A percentile compares a stretch with the other conserved stretches of the same genome.
phyloP scores from a whole-genome alignment of 2,113 vertebrate species.

The Sapajus apella region DNA sequence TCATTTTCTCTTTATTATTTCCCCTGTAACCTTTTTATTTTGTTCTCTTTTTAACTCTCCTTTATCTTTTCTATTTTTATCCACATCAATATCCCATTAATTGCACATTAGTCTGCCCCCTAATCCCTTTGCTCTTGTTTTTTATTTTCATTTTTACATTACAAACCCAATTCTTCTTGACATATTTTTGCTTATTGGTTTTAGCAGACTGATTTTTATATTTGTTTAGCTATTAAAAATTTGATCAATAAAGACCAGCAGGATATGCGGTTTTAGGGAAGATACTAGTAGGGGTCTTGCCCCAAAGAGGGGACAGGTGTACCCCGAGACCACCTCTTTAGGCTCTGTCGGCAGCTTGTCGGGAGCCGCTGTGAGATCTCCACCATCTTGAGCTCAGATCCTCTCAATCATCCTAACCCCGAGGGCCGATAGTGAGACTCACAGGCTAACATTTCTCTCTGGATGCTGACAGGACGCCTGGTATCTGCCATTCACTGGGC shows the following conservation, averaged over 20 bases:
- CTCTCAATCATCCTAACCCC: neutral
- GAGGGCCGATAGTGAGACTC: neutral
- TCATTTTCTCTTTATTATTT: slow-evolving; percentile 50
- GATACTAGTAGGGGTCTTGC: neutral
- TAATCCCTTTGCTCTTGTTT: neutral
- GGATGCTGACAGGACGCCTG: neutral
- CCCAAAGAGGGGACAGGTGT: neutral
- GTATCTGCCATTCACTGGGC: neutral
- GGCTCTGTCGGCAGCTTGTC: neutral
- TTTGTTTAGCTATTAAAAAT: slow-evolving; percentile 8
- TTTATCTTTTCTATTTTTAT: slow-evolving; percentile 53
- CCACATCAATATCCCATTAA: neutral
- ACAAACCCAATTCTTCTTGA: neutral
- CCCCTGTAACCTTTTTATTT: slow-evolving; percentile 50
- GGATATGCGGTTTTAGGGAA: neutral
- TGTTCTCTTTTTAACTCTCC: neutral
- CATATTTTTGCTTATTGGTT: neutral
- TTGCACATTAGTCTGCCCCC: slow-evolving; percentile 1
- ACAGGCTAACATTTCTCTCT: neutral
- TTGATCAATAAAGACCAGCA: neutral
- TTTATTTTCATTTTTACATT: slow-evolving; percentile 48
- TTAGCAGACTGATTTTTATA: neutral
- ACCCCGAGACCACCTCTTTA: neutral
- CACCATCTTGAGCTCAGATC: fast-evolving
- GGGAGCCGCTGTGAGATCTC: neutral